Base-by-base conservation (phyloP, 2,113 vertebrate genomes). In the Pseudorectes ferrugineus region DNA sequence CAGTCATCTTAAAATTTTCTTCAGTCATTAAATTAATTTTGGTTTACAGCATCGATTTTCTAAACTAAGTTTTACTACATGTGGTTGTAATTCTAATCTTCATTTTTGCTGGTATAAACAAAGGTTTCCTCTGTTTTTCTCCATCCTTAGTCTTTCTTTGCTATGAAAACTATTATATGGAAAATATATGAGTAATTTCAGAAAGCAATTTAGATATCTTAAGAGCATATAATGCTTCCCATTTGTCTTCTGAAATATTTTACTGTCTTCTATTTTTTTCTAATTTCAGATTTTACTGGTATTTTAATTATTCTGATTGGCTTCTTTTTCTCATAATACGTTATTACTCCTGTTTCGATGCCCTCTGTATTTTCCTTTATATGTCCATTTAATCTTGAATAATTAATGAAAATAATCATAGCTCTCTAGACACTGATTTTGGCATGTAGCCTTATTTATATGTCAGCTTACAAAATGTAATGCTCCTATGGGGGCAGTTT, bases 401-500 rank as follows among this genome's bases (percentile, higher is more conserved):
- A 91, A 86, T 92, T 88, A 92, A 85, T 72, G 38, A 83, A 94
- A 82, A 85, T 88, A 91, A 71, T 75, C 77, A 75, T 57, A 66
- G 24, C 25, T 63, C 88, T 92, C 79, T 86, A 76, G 72, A 42
- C 22, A 65, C 33, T 48, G 77, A 73, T 92, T 95, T 96, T 95
- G 80, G 38, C 73, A 82, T 6, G 4, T 59, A 83, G 29, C 43
- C 17, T 77, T 92, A 29, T 48, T 31, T 77, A 93, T 49, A 33
- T 48, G 12, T 88, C 61, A 92, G 68, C 20, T 92, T 57, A 43
- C 20, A 75, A 90, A 96, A 91, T 74, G 18, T 45, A 78, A 59
- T 63, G 25, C 20, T 93, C 48, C 55, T 89, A 10, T 46, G 74
- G 90, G 67, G 33, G 25, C 24, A 81, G 42, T 71, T 96, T 92